Conservation (phyloP, 1,140 invertebrate species). For the Drosophila sproati region DNA sequence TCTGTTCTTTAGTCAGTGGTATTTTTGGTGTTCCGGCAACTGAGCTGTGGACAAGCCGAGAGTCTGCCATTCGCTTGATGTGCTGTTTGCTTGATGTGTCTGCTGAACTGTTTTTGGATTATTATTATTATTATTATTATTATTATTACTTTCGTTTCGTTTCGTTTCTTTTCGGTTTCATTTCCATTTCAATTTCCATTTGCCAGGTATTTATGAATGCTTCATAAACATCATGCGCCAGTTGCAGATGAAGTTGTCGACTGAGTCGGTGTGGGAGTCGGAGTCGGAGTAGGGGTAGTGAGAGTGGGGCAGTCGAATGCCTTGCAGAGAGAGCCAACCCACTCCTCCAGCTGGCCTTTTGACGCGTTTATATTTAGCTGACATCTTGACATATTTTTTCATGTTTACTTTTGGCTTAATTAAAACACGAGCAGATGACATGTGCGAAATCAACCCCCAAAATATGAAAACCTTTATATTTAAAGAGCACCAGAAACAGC, state of each 20-base stretch:
- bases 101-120: constrained; percentile 53
- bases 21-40: neutral
- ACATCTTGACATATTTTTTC: constrained; percentile 66
- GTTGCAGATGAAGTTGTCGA: too few species aligned
- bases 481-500: too few species aligned
- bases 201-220: constrained; percentile 51
- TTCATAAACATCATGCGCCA: constrained; percentile 21
- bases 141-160: constrained; percentile 15
- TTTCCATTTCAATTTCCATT: constrained; percentile 32
- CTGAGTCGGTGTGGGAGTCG: too few species aligned
- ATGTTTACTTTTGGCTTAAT: constrained; percentile 75
- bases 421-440: constrained; percentile 30
- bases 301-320: neutral
- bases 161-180: constrained; percentile 27
- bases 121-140: constrained; percentile 40
- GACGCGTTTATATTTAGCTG: constrained; percentile 58
- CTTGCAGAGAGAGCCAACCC: constrained; percentile 6
- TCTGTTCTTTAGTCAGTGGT: neutral
- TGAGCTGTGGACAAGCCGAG: neutral
- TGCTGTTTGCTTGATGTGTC: constrained; percentile 46
- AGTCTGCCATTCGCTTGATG: constrained; percentile 2
- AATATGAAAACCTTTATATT: neutral
- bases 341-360: constrained; percentile 39
- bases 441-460: neutral
- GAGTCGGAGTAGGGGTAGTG: neutral